A percentile compares a stretch with the other conserved stretches of the same genome.
Conservation (phyloP, 2,113 vertebrate species). For the Lipophrys pholis region DNA sequence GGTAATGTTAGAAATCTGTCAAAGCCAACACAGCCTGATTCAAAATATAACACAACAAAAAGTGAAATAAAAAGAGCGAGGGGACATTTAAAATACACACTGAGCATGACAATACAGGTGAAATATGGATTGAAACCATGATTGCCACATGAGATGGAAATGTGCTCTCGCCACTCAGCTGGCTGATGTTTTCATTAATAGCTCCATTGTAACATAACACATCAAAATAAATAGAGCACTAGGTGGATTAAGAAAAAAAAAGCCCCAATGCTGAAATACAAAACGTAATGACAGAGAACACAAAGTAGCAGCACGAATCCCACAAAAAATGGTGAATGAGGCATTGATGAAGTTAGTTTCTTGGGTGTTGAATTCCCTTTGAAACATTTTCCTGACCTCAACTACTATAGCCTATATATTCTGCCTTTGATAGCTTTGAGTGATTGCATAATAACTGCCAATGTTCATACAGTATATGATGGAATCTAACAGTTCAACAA, state of each 20-base stretch:
- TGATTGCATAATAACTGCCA: conserved; percentile 10
- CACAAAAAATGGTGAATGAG: conserved; percentile 3
- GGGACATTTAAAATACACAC: too few species aligned
- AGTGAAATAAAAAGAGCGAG: too few species aligned
- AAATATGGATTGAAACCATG: conserved; percentile 24
- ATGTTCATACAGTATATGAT: conserved; percentile 31
- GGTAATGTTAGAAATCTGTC: conserved; percentile 17
- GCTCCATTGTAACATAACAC: conserved; percentile 40
- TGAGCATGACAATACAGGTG: too few species aligned
- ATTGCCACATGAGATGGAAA: conserved; percentile 34
- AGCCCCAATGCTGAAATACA: conserved; percentile 22
- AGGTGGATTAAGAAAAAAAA: conserved; percentile 11
- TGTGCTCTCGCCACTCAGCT: conserved; percentile 36
- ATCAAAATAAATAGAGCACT: conserved; percentile 39
- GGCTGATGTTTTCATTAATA: conserved; percentile 69
- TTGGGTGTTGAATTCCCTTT: neutral
- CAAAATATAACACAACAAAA: too few species aligned
- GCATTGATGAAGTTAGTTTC: conserved; percentile 22
- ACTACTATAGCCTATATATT: neutral
- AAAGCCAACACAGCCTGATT: neutral
- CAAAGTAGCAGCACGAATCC: neutral
- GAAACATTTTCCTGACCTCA: conserved; percentile 2
- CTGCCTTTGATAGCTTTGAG: conserved; percentile 24
- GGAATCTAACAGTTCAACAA: conserved; percentile 28
- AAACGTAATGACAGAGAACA: conserved; percentile 27